These are phyloP conservation scores for Clepsis dumicolana DNA, from an alignment of 2,888 invertebrate genomes.

Conservation along the genomic window DNA sequence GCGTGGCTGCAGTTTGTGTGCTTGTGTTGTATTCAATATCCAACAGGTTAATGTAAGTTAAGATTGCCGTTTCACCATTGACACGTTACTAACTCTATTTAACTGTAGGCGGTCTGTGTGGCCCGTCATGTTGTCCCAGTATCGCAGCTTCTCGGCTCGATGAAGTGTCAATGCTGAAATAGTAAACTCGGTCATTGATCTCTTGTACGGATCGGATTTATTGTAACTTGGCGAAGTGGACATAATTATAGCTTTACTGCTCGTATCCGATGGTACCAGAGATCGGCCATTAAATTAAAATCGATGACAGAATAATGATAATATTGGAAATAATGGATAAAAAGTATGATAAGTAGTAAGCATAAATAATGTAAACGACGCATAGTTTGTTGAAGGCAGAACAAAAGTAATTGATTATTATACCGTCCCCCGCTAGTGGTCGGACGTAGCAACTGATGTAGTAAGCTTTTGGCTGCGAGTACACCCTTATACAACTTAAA, in stretches of 20 bases:
- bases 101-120: no score
- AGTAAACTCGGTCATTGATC: constrained; percentile 37
- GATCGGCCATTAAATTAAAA: constrained; percentile 50
- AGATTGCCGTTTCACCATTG: constrained; percentile 54
- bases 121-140: not conserved
- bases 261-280: constrained; percentile 21
- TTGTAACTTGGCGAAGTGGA: not conserved
- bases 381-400: constrained; percentile 61
- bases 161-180: constrained; percentile 46
- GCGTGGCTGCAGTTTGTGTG: constrained; percentile 59
- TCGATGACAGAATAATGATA: constrained; percentile 58
- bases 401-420: constrained; percentile 50
- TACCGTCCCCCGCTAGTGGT: constrained; percentile 55
- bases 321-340: constrained; percentile 53
- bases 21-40: constrained; percentile 69
- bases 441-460: constrained; percentile 53
- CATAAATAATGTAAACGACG: constrained; percentile 71
- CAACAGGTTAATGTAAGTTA: constrained; percentile 57
- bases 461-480: constrained; percentile 51
- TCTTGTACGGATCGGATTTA: constrained; percentile 33
- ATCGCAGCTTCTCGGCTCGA: not conserved
- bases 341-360: constrained; percentile 75
- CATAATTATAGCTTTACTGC: not conserved
- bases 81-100: constrained; percentile 7
- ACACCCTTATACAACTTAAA: constrained; percentile 45